Conservation (phyloP, 2,113 vertebrate genomes). For the Tupaia chinensis region DNA sequence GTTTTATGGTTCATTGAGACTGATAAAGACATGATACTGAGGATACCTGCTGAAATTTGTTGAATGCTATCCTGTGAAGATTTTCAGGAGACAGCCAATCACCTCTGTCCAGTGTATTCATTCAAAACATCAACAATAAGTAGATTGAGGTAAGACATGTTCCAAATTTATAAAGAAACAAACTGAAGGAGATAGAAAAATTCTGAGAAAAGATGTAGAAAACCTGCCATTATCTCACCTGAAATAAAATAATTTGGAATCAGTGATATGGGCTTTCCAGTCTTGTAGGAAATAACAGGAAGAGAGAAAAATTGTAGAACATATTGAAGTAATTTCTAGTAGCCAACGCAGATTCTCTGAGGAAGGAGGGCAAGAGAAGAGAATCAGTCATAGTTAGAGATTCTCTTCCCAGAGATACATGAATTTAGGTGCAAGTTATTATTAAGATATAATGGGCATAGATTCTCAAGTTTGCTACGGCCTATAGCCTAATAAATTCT, state of each 20-base stretch:
- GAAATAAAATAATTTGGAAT: not conserved
- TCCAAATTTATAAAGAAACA: not conserved
- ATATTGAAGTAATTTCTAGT: not conserved
- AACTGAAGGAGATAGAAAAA: not conserved
- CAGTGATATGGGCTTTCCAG: not conserved
- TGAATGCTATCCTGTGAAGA: not conserved
- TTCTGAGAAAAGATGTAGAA: not conserved
- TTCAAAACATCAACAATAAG: not conserved
- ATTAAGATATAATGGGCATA: not conserved
- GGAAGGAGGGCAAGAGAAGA: not conserved
- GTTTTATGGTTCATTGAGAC: not conserved
- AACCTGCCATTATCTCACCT: not conserved
- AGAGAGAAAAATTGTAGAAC: not conserved
- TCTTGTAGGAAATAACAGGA: not conserved
- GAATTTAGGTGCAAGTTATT: not conserved
- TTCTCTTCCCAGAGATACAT: not conserved
- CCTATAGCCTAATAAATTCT: not conserved
- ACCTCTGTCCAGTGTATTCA: not conserved
- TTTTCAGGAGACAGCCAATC: not conserved
- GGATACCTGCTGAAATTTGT: not conserved
- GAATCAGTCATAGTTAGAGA: not conserved
- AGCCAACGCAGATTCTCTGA: not conserved
- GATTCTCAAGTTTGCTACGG: not conserved
- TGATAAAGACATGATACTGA: not conserved
- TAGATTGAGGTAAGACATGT: not conserved